A percentile compares a stretch with the other conserved stretches of the same genome.
Conservation (phyloP, 2,888 invertebrate species). For the Mamestra brassicae region DNA sequence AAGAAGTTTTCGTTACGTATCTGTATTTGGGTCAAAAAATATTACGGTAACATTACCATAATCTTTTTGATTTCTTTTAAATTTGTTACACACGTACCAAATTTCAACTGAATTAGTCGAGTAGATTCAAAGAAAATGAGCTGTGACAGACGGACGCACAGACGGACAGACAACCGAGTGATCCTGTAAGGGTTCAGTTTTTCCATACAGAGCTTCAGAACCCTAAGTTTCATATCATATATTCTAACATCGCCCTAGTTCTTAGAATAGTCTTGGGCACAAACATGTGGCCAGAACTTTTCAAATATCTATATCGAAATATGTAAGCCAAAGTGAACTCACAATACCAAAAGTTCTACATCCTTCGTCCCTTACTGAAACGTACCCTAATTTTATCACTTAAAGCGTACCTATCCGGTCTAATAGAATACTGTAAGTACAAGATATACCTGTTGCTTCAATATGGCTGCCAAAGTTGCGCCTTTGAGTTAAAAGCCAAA, state of each 20-base stretch:
- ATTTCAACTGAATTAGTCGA: no score
- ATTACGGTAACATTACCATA: no score
- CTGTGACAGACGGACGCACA: no score
- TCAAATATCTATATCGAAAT: conserved; percentile 21
- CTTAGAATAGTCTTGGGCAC: background rate
- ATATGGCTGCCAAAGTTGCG: conserved; percentile 66
- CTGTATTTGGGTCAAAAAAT: no score
- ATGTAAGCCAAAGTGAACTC: background rate
- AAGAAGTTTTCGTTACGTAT: no score
- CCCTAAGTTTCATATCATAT: background rate
- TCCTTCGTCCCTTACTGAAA: conserved; percentile 19
- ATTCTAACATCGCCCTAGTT: background rate
- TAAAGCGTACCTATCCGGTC: conserved; percentile 53
- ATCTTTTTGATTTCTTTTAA: no score
- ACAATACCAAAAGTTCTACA: conserved; percentile 18
- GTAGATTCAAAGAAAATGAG: no score
- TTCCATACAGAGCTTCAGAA: no score
- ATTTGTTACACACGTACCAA: no score
- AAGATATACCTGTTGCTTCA: conserved; percentile 70
- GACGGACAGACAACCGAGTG: no score
- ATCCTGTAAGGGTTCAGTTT: no score
- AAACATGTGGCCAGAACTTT: conserved; percentile 2
- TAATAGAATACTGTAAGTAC: conserved; percentile 64
- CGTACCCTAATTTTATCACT: conserved; percentile 44
- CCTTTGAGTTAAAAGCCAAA: conserved; percentile 73